These are phyloP conservation scores for Thysanoteuthis rhombus DNA, from an alignment of 2,888 invertebrate genomes.

Conservation along the genomic window DNA sequence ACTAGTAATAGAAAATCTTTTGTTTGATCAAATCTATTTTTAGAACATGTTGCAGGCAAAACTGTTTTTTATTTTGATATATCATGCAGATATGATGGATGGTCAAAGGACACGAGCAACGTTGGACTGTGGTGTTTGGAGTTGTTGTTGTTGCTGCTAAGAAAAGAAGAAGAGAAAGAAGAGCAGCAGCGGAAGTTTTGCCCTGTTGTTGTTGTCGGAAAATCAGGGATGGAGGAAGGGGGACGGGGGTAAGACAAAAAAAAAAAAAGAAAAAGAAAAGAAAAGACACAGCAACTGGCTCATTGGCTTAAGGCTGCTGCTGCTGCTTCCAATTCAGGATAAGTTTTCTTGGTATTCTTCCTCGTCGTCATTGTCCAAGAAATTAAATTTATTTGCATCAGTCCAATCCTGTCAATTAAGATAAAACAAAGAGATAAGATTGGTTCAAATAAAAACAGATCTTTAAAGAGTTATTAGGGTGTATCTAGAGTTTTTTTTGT, in stretches of 20 bases:
- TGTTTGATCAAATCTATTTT: background rate
- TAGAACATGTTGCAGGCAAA: background rate
- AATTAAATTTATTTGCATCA: slow-evolving; percentile 61
- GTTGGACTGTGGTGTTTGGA: background rate
- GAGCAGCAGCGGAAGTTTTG: background rate
- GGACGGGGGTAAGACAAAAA: too few species aligned
- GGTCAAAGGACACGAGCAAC: background rate
- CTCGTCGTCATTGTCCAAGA: slow-evolving; percentile 47
- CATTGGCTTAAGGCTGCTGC: background rate
- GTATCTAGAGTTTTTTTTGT: too few species aligned
- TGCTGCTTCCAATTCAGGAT: background rate
- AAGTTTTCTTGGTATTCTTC: slow-evolving; percentile 41
- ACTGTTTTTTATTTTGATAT: background rate
- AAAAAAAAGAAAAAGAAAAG: background rate
- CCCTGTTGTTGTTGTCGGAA: background rate
- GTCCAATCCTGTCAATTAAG: slow-evolving; percentile 57
- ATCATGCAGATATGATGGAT: background rate
- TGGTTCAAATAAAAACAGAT: too few species aligned
- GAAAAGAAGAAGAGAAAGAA: background rate
- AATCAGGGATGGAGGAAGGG: background rate
- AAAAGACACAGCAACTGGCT: background rate
- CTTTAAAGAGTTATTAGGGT: too few species aligned
- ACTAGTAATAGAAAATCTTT: background rate
- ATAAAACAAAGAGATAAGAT: background rate
- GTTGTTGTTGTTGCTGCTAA: background rate